A percentile compares a stretch with the other conserved stretches of the same genome.
These are phyloP conservation scores for Callospermophilus lateralis DNA, from an alignment of 2,113 vertebrate genomes.

Conservation along the genomic window DNA sequence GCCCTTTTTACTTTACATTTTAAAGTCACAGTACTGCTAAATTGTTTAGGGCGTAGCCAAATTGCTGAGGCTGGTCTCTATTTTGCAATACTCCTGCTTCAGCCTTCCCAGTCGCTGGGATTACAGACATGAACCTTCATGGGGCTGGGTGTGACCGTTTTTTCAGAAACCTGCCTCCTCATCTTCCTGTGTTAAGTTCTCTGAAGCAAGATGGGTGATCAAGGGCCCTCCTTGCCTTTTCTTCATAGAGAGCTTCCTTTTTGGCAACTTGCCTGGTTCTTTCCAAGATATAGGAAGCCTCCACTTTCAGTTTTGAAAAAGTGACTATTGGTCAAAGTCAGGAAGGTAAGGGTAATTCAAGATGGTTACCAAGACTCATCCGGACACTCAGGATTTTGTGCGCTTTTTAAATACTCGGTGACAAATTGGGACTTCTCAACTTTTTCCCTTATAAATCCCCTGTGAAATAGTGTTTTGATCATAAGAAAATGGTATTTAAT, in stretches of 20 bases:
- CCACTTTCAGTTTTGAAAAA: constrained; percentile 75
- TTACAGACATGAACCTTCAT: not conserved
- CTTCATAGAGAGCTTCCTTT: not conserved
- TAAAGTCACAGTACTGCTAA: not conserved
- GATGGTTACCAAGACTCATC: not conserved
- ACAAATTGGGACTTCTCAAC: not conserved
- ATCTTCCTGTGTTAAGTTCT: not conserved
- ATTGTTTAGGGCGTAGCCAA: not conserved
- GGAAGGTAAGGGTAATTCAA: not conserved
- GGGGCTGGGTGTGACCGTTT: not conserved
- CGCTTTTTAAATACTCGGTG: not conserved
- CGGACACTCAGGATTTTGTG: not conserved
- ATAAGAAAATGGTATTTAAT: constrained; percentile 7
- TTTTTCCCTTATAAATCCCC: not conserved
- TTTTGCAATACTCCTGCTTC: not conserved
- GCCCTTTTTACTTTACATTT: not conserved
- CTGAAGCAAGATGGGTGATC: not conserved
- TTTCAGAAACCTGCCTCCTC: not conserved
- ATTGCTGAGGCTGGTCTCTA: not conserved
- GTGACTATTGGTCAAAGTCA: not conserved
- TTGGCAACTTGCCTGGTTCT: constrained; percentile 50
- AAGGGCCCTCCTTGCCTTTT: not conserved
- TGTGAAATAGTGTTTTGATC: not conserved
- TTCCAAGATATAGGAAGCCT: constrained; percentile 13
- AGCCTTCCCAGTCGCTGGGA: not conserved